phyloP scores from a whole-genome alignment of 2,888 invertebrate genomes.

The Argyra leucocephala region DNA sequence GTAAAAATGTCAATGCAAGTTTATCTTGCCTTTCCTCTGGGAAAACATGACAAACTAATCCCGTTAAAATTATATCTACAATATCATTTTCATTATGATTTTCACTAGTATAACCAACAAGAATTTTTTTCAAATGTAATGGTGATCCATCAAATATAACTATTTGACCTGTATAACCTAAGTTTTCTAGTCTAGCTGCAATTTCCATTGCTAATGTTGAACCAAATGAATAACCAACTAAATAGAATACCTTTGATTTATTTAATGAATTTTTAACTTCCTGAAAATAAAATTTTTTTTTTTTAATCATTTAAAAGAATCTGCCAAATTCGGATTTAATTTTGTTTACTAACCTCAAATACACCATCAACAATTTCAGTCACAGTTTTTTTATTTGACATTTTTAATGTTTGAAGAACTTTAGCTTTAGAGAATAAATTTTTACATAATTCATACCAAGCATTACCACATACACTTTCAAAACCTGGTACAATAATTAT shows the following conservation, averaged over 20 bases:
- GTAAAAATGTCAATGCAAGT: slow-evolving; percentile 43
- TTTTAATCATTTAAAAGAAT: slow-evolving; percentile 7
- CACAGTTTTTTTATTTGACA: slow-evolving; percentile 30
- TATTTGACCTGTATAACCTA: slow-evolving; percentile 54
- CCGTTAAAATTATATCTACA: slow-evolving; percentile 33
- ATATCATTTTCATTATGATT: slow-evolving; percentile 33
- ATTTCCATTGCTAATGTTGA: slow-evolving; percentile 67
- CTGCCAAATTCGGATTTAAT: not conserved
- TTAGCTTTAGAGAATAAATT: slow-evolving; percentile 29
- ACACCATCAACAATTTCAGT: slow-evolving; percentile 31
- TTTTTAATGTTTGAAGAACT: slow-evolving; percentile 35
- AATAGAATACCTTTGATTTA: slow-evolving; percentile 54
- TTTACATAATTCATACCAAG: slow-evolving; percentile 38
- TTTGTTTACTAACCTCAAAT: slow-evolving; percentile 30
- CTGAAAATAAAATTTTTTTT: slow-evolving; percentile 41
- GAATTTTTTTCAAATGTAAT: slow-evolving; percentile 51
- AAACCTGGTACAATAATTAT: slow-evolving; percentile 54
- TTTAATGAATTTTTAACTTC: slow-evolving; percentile 51
- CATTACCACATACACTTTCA: slow-evolving; percentile 52
- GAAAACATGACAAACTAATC: slow-evolving; percentile 34
- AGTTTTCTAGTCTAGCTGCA: slow-evolving; percentile 57
- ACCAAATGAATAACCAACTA: slow-evolving; percentile 87
- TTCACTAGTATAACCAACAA: slow-evolving; percentile 32
- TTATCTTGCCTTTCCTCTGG: slow-evolving; percentile 35
- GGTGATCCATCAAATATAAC: slow-evolving; percentile 77